Base-by-base conservation (phyloP, 2,888 invertebrate genomes). In the Melinopterus prodromus region DNA sequence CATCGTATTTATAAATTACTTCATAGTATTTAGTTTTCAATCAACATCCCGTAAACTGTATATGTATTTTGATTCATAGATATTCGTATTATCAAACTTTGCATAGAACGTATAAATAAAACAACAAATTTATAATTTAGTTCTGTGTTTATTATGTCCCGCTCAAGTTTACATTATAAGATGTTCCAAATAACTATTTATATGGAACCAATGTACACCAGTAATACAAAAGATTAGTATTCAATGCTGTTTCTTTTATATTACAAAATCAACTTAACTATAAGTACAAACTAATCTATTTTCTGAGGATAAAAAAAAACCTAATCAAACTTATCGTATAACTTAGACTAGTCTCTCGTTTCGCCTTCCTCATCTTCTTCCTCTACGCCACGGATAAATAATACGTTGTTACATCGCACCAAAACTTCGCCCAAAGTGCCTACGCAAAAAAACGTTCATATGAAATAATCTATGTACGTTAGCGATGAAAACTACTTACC, bases 361-460 rank as follows among this genome's bases (percentile, higher is more conserved):
- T 98, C 98, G 6, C 98, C 98, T 89, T 98, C 98, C 90, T 98
- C 98, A 85, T 98, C 98, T 86, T 98, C 98, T 87, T 99, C 99
- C 84, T 98, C 98, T 0, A 97, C 95, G 0, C 98, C 98, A 90
- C 98, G 91, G 78, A 99, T 97, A 87, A 98, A 99, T 81, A 99
- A 90, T 0, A 99, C 97, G 91, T 99, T 99, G 89, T 99, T 99
- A 91, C 99, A 98, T 88, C 99, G 93, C 84, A 99, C 96, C 14
- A 99, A 91, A 53, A 99, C 97, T 92, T 99, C 99, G 9, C 99
- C 99, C 7, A 99, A 92, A 88, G 96, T 97, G 76, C 94, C 94
- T 93, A 84, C 35, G 84, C 37, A 74, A 80, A 84, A 80, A 80
- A 72, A 74, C 80, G 77, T 26, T 4, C 53, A 77, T 71, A 16